Conservation (phyloP, 2,113 vertebrate species). For the Arothron firmamentum region DNA sequence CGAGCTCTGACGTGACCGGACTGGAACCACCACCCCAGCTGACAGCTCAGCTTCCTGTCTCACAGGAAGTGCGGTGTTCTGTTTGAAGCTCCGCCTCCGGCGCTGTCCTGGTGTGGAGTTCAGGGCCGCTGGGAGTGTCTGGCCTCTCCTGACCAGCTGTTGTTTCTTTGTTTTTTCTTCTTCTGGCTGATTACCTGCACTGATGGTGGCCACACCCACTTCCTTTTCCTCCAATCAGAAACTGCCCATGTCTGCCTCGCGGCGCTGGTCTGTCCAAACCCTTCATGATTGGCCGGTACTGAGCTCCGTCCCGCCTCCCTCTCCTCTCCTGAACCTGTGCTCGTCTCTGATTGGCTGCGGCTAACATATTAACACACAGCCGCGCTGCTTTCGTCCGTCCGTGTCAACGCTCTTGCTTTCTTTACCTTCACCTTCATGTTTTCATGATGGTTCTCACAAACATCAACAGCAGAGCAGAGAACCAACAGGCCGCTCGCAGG, state of each 20-base stretch:
- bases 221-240: conserved; percentile 80
- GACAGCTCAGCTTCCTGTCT: no score
- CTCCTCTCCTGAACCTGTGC: conserved; percentile 4
- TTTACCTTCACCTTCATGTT: no score
- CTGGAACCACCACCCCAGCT: no score
- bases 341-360: conserved; percentile 34
- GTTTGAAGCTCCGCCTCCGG: not conserved
- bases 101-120: not conserved
- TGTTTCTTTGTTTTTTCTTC: conserved; percentile 19
- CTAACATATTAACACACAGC: not conserved
- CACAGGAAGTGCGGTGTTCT: no score
- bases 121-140: conserved; percentile 1
- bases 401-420: no score
- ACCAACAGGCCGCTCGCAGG: no score
- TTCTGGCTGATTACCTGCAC: conserved; percentile 42
- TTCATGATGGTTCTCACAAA: no score
- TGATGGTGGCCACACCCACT: conserved; percentile 76
- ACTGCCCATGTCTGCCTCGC: conserved; percentile 88
- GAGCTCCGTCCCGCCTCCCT: conserved; percentile 49
- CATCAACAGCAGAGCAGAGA: no score
- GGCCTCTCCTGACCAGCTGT: conserved; percentile 25
- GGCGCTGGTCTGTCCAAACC: conserved; percentile 98
- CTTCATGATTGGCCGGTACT: conserved; percentile 98
- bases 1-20: no score
- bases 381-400: no score